phyloP scores from a whole-genome alignment of 1,140 invertebrate species.

The Drosophila melanica region DNA sequence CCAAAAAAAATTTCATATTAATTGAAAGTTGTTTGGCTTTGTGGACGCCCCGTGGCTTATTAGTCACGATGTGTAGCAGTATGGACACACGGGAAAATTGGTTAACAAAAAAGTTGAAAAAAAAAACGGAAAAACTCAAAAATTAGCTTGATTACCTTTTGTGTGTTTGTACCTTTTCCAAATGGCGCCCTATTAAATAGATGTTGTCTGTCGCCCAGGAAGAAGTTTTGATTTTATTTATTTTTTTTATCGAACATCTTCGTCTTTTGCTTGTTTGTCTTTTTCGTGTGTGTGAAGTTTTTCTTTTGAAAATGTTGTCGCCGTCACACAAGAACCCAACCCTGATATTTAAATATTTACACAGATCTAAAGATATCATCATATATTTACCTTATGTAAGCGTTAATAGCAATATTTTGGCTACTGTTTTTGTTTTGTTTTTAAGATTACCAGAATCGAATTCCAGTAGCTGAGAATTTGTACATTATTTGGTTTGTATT shows the following conservation, averaged over 20 bases:
- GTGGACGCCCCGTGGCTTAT: constrained; percentile 69
- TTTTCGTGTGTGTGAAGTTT: constrained; percentile 26
- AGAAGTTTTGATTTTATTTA: constrained; percentile 49
- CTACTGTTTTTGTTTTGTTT: constrained; percentile 55
- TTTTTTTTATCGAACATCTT: constrained; percentile 57
- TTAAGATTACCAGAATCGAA: constrained; percentile 63
- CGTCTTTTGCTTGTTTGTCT: constrained; percentile 48
- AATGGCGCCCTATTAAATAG: constrained; percentile 60
- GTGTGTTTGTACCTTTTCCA: not conserved
- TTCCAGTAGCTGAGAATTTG: constrained; percentile 61
- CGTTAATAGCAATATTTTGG: constrained; percentile 69
- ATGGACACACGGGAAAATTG: constrained; percentile 64
- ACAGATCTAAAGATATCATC: constrained; percentile 54
- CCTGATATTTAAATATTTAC: constrained; percentile 74
- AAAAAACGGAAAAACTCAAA: constrained; percentile 19
- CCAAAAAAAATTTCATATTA: constrained; percentile 61
- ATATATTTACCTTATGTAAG: constrained; percentile 58
- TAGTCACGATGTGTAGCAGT: constrained; percentile 67
- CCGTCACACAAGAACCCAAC: constrained; percentile 37
- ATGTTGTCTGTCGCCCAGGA: constrained; percentile 50
- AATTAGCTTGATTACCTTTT: constrained; percentile 1
- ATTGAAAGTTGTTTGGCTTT: constrained; percentile 67
- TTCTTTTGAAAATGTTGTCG: constrained; percentile 50
- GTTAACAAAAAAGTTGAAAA: constrained; percentile 36
- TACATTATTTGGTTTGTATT: constrained; percentile 27